Evolutionary conservation across 2,797 vertebrate genomes (phyloP).

Genomic region (Pantherophis alleghaniensis): DNA sequence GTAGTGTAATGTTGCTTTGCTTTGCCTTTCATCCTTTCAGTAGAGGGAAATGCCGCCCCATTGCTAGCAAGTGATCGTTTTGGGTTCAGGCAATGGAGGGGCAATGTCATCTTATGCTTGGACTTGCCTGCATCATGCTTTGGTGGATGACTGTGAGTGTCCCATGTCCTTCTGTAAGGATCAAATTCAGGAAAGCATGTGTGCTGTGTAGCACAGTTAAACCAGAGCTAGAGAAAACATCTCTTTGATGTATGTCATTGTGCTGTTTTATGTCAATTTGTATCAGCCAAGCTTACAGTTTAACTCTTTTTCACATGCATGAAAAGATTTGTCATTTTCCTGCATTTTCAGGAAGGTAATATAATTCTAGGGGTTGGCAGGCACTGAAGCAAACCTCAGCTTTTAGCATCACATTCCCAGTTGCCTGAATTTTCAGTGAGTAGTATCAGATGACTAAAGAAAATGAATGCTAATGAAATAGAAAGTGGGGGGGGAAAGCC

Average conservation of each 20-base stretch:
- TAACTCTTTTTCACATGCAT: constrained; percentile 63
- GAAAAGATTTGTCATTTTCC: constrained; percentile 67
- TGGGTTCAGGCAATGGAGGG: neutral
- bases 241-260: constrained; percentile 51
- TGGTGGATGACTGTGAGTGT: neutral
- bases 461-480: constrained; percentile 67
- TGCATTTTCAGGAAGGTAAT: constrained; percentile 66
- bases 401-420: constrained; percentile 64
- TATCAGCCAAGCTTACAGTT: constrained; percentile 62
- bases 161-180: constrained; percentile 41
- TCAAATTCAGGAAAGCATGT: constrained; percentile 9
- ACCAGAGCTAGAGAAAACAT: constrained; percentile 55
- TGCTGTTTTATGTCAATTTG: constrained; percentile 61
- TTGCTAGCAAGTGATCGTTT: neutral
- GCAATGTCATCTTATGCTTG: neutral
- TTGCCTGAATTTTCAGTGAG: constrained; percentile 61
- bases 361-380: constrained; percentile 61
- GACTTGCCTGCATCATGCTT: neutral
- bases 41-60: neutral
- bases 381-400: constrained; percentile 63
- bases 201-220: constrained; percentile 30
- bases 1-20: neutral
- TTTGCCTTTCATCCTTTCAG: neutral
- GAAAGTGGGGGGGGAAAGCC: constrained; percentile 52
- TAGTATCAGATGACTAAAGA: constrained; percentile 58